Evolutionary conservation across 2,113 vertebrate genomes (phyloP), one percentile per base, ranked within the genome.

Genomic region (Hippocampus zosterae): DNA sequence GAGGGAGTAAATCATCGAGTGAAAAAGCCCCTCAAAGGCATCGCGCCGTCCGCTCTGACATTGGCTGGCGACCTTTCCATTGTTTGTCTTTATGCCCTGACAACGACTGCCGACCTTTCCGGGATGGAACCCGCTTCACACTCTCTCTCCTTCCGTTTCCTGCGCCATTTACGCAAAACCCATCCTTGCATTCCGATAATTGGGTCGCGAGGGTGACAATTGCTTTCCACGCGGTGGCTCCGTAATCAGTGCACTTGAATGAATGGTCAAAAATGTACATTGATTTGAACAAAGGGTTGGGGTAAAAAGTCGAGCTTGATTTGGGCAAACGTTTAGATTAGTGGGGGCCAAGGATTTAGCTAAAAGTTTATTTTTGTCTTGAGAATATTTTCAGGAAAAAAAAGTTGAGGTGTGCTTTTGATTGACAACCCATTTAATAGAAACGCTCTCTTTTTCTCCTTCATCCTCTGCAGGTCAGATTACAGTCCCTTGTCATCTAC

Each of bases 401-500:
- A 29, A 29, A 29, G 46, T 48, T 12, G 12, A 48, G 46, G 46
- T 48, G 5, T 50, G 46, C 5, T 52, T 52, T 52, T 2, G 19
- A 52, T 52, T 18, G 42, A 27, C 64, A 65, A 42, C 25, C 23
- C 48, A 3, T 42, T 42, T 65, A 18, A 37, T 46, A 65, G 18
- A 33, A 33, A 33, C 33, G 13, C 0, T 18, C 27, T 65, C 19
- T 5, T 65, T 44, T 65, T 44, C 40, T 44, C 0, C 40, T 65
- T 42, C 19, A 12, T 82, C 75, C 75, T 60, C 40, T 85, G 73
- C 94, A 98, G 96, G 93, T 97, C 95, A 67, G 95, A 96, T 86
- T 95, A 94, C 93, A 97, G 95, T 91, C 94, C 89, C 74, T 85
- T 94, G 93, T 98, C 95, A 75, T 95, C 95, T 55, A 93, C 94